phyloP scores from a whole-genome alignment of 1,140 invertebrate genomes.

The Colletes latitarsis region DNA sequence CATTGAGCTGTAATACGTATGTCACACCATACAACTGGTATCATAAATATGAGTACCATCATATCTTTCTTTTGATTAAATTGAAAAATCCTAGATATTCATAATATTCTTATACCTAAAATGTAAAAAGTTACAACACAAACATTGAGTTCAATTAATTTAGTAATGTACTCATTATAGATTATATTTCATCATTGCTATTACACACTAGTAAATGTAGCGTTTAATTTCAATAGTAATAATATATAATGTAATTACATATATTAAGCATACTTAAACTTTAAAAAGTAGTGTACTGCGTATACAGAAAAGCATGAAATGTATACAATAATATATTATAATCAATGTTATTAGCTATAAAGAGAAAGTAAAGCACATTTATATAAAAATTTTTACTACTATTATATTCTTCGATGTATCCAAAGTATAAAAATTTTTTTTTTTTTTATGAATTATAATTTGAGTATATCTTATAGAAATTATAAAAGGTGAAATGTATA shows the following conservation, averaged over 20 bases:
- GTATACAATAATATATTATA: constrained; percentile 22
- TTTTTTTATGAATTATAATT: constrained; percentile 40
- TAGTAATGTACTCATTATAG: constrained; percentile 52
- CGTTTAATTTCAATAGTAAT: constrained; percentile 58
- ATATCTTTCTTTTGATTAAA: constrained; percentile 68
- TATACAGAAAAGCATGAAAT: constrained; percentile 35
- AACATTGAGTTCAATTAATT: constrained; percentile 60
- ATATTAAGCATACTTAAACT: constrained; percentile 57
- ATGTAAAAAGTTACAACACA: constrained; percentile 65
- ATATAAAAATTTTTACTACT: constrained; percentile 54
- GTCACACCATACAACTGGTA: constrained; percentile 55
- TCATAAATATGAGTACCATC: constrained; percentile 52
- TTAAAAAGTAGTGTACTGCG: constrained; percentile 41
- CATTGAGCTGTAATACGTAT: constrained; percentile 64
- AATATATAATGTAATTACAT: constrained; percentile 34
- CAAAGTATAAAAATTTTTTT: constrained; percentile 50
- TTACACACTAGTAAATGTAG: constrained; percentile 56
- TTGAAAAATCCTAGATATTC: constrained; percentile 73
- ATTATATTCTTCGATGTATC: constrained; percentile 42
- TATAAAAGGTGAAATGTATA: constrained; percentile 26
- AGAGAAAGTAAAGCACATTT: constrained; percentile 40
- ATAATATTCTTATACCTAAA: constrained; percentile 65
- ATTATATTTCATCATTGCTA: constrained; percentile 55
- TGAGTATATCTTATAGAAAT: constrained; percentile 32
- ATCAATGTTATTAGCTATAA: constrained; percentile 13